Evolutionary conservation across 2,113 vertebrate species (phyloP).

Genomic region (Telmatochromis bifrenatus): DNA sequence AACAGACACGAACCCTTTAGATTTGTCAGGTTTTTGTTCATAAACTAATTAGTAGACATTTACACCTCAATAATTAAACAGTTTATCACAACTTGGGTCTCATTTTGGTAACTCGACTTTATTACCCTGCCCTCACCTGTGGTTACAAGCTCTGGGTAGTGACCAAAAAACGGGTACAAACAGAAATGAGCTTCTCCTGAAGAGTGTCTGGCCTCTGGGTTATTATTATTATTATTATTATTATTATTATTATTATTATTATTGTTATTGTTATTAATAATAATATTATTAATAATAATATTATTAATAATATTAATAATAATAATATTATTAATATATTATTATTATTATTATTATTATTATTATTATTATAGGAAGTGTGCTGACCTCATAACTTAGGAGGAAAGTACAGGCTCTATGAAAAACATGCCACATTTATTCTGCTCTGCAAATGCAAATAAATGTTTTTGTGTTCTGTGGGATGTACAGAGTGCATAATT

Average conservation of each 20-base stretch:
- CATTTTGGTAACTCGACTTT: fast-evolving
- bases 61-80: neutral
- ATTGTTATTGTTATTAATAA: fast-evolving
- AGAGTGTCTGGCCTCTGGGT: neutral
- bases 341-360: fast-evolving
- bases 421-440: fast-evolving
- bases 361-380: fast-evolving
- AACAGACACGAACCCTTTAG: fast-evolving
- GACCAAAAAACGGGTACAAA: fast-evolving
- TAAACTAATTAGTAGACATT: neutral
- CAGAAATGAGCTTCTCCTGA: neutral
- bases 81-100: neutral
- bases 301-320: fast-evolving
- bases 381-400: neutral
- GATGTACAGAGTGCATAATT: neutral
- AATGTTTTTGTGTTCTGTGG: fast-evolving
- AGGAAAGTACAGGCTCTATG: neutral
- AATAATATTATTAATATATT: fast-evolving
- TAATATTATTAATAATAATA: fast-evolving
- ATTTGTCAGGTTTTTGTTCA: fast-evolving
- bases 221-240: fast-evolving
- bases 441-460: neutral
- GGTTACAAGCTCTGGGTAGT: neutral
- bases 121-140: fast-evolving
- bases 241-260: fast-evolving